Evolutionary conservation across 2,888 invertebrate species (phyloP).

Genomic region (Papilio elwesi): DNA sequence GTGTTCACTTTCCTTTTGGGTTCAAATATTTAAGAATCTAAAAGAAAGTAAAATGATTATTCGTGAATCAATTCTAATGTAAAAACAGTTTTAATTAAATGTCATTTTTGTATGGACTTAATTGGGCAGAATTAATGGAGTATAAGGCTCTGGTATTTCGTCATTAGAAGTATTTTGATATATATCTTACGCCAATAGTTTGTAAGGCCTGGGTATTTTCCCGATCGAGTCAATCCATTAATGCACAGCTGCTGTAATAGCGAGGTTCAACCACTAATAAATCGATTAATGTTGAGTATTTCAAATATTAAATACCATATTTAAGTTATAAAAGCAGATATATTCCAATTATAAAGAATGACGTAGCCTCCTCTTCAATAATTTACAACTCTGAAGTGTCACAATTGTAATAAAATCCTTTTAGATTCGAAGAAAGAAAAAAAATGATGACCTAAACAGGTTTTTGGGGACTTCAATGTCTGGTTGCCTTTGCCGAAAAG

Average conservation of each 20-base stretch:
- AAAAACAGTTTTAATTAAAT: too few species aligned
- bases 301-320: constrained; percentile 2
- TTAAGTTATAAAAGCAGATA: background rate
- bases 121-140: too few species aligned
- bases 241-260: too few species aligned
- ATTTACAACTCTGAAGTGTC: constrained; percentile 30
- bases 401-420: constrained; percentile 31
- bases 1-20: constrained; percentile 2
- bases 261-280: too few species aligned
- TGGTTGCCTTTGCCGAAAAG: constrained; percentile 17
- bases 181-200: too few species aligned
- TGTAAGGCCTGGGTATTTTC: too few species aligned
- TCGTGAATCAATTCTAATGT: too few species aligned
- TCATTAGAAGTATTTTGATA: too few species aligned
- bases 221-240: too few species aligned
- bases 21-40: background rate
- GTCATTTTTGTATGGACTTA: too few species aligned
- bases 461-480: constrained; percentile 31
- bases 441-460: constrained; percentile 22
- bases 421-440: constrained; percentile 27
- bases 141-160: too few species aligned
- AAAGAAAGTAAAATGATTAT: too few species aligned
- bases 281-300: background rate
- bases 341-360: constrained; percentile 16
- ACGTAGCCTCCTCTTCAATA: constrained; percentile 2